A percentile compares a stretch with the other conserved stretches of the same genome.
Evolutionary conservation across 2,797 vertebrate genomes (phyloP).

Genomic region (Pseudochromis fuscus): DNA sequence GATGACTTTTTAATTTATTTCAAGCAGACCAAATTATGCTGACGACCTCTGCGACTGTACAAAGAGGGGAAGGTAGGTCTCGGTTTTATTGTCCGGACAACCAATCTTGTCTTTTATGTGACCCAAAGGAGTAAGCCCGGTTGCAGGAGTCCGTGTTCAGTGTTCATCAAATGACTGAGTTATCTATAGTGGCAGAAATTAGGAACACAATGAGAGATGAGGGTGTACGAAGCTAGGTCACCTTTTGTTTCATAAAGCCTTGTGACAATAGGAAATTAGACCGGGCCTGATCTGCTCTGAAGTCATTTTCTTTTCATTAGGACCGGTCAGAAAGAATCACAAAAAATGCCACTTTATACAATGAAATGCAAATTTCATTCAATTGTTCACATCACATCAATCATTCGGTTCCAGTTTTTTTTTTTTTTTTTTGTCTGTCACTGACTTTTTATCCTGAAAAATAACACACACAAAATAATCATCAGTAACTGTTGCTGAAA

Average conservation of each 20-base stretch:
- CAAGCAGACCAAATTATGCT: conserved; percentile 41
- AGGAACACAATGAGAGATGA: conserved; percentile 71
- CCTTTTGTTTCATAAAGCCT: conserved; percentile 73
- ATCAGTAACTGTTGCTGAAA: not conserved
- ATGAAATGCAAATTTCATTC: conserved; percentile 64
- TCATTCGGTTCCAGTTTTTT: conserved; percentile 38
- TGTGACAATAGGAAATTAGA: conserved; percentile 77
- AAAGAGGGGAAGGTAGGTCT: conserved; percentile 14
- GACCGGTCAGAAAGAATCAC: conserved; percentile 81
- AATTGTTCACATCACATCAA: conserved; percentile 51
- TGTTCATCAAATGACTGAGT: conserved; percentile 43
- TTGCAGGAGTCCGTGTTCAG: conserved; percentile 39
- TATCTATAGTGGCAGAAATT: conserved; percentile 72
- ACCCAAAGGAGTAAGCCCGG: conserved; percentile 25
- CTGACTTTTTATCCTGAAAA: conserved; percentile 1
- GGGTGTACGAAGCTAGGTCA: conserved; percentile 75
- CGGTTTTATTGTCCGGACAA: conserved; percentile 23
- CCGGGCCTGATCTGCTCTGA: conserved; percentile 73
- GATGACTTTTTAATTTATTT: conserved; percentile 47
- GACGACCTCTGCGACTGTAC: conserved; percentile 41
- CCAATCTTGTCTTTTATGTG: conserved; percentile 33
- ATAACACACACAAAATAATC: not conserved
- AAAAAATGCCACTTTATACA: conserved; percentile 70
- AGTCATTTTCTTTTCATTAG: conserved; percentile 84
- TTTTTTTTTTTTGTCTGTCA: not conserved